Evolutionary conservation across 2,888 invertebrate genomes (phyloP).

Genomic region (Thecocarcelia acutangulata): DNA sequence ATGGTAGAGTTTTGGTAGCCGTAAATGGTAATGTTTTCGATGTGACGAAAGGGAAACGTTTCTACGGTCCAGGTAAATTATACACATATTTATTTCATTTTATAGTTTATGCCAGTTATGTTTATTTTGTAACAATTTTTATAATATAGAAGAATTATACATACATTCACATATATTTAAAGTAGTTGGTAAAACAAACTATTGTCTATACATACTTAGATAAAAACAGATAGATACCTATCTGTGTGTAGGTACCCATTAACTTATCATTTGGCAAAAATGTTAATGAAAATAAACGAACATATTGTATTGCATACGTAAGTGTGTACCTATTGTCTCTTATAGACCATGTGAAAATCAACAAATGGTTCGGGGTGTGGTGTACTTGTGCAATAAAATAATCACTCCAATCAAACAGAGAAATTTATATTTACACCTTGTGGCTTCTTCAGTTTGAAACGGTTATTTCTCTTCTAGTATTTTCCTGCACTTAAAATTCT

Average conservation of each 20-base stretch:
- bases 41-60: conserved; percentile 93
- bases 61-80: conserved; percentile 94
- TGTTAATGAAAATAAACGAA: conserved; percentile 17
- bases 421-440: too few relatives aligned
- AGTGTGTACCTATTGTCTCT: background rate
- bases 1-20: conserved; percentile 94
- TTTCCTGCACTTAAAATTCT: too few relatives aligned
- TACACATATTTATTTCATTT: background rate
- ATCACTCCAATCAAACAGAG: too few relatives aligned
- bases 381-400: too few relatives aligned
- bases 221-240: background rate
- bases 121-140: too few relatives aligned
- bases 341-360: background rate
- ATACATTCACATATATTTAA: too few relatives aligned
- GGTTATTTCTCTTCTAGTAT: too few relatives aligned
- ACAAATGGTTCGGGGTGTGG: too few relatives aligned
- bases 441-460: too few relatives aligned
- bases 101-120: background rate
- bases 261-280: conserved; percentile 11
- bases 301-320: background rate
- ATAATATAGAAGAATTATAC: too few relatives aligned
- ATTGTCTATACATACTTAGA: conserved; percentile 1
- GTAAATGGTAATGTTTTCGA: conserved; percentile 98
- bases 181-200: too few relatives aligned
- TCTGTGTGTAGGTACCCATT: conserved; percentile 18